A percentile compares a stretch with the other conserved stretches of the same genome.
These are phyloP conservation scores for Pelodiscus sinensis DNA, from an alignment of 2,113 vertebrate species.

Conservation along the genomic window DNA sequence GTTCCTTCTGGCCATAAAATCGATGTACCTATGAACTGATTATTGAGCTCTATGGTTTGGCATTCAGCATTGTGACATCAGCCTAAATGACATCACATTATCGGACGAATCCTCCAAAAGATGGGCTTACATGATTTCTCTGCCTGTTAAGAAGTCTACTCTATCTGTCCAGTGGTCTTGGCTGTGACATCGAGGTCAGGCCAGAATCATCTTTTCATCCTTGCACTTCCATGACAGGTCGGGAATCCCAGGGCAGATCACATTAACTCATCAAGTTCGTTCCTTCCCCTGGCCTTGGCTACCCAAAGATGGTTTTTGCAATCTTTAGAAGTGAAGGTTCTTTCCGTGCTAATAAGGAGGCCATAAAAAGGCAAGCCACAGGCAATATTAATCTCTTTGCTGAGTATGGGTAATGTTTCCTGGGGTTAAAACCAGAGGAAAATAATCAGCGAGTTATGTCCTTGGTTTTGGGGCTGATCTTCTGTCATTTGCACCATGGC, in stretches of 20 bases:
- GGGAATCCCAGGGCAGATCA: not conserved
- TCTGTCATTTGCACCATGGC: not conserved
- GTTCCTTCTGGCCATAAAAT: not conserved
- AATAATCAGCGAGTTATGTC: not conserved
- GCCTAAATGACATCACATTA: accelerated
- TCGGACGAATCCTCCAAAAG: not conserved
- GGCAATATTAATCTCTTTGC: not conserved
- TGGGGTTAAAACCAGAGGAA: not conserved
- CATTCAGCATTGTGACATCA: not conserved
- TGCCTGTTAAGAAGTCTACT: not conserved
- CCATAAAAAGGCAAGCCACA: accelerated
- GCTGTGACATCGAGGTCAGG: not conserved
- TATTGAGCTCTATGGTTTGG: not conserved
- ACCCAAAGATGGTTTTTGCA: not conserved
- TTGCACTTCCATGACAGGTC: not conserved
- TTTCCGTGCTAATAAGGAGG: not conserved
- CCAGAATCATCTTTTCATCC: not conserved
- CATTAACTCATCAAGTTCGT: not conserved
- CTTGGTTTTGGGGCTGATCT: accelerated
- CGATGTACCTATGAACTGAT: not conserved
- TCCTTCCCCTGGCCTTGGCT: not conserved
- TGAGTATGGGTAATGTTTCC: not conserved
- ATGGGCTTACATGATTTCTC: not conserved
- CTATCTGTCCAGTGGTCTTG: not conserved
- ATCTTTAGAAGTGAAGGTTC: not conserved